Conservation (phyloP, 2,888 invertebrate genomes). For the Oegoconia quadripuncta region DNA sequence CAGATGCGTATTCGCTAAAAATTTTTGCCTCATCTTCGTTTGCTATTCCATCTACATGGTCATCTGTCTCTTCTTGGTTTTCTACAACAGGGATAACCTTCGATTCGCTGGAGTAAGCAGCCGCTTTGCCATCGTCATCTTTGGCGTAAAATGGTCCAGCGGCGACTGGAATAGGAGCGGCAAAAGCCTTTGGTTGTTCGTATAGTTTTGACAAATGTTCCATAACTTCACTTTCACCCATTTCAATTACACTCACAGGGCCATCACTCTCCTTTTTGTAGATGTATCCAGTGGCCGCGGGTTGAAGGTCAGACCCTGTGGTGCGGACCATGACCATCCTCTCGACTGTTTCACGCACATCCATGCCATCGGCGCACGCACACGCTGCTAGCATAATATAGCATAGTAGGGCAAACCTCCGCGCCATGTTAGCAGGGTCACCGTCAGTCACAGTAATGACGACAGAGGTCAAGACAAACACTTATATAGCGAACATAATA, state of each 20-base stretch:
- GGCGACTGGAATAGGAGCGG: conserved; percentile 44
- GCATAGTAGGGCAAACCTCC: conserved; percentile 39
- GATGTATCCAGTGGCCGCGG: conserved; percentile 79
- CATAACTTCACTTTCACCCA: conserved; percentile 67
- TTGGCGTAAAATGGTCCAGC: conserved; percentile 47
- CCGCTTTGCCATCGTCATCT: conserved; percentile 48
- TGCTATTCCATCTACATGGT: conserved; percentile 47
- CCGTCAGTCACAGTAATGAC: conserved; percentile 55
- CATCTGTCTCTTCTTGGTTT: conserved; percentile 42
- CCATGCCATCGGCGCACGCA: conserved; percentile 51
- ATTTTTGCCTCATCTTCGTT: conserved; percentile 56
- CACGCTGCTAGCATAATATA: conserved; percentile 40
- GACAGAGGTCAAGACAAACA: conserved; percentile 56
- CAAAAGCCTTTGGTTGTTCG: conserved; percentile 51
- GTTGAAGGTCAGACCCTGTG: conserved; percentile 78
- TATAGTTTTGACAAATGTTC: conserved; percentile 62
- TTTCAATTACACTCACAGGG: conserved; percentile 65
- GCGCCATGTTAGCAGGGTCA: conserved; percentile 54
- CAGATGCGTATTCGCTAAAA: conserved; percentile 45
- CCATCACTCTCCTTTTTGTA: conserved; percentile 72
- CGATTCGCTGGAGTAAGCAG: conserved; percentile 40
- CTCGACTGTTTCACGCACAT: conserved; percentile 70
- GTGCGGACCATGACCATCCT: conserved; percentile 78
- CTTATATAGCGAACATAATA: conserved; percentile 70
- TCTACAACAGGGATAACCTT: conserved; percentile 62